A percentile compares a stretch with the other conserved stretches of the same genome.
Evolutionary conservation across 2,797 vertebrate species (phyloP).

Genomic region (Melanogrammus aeglefinus): DNA sequence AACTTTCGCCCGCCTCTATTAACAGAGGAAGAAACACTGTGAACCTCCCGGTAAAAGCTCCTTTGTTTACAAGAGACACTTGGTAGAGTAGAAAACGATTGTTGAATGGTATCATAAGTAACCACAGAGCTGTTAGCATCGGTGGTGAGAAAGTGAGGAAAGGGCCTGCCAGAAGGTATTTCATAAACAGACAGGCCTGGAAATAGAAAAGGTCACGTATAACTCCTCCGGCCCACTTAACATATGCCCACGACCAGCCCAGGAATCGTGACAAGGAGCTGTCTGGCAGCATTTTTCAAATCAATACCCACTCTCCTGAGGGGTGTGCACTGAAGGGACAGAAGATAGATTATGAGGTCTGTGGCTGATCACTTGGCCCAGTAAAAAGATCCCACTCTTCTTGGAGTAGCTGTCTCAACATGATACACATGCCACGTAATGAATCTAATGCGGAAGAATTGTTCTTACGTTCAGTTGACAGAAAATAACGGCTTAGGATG

Average conservation of each 20-base stretch:
- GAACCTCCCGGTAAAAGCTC: background rate
- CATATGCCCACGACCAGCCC: slow-evolving; percentile 42
- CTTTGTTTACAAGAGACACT: background rate
- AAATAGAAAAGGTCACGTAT: slow-evolving; percentile 4
- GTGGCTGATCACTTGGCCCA: slow-evolving; percentile 67
- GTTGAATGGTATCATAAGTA: slow-evolving; percentile 1
- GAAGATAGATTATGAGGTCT: slow-evolving; percentile 71
- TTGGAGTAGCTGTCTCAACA: slow-evolving; percentile 50
- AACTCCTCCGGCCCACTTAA: background rate
- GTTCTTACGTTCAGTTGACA: slow-evolving; percentile 68
- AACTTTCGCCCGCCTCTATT: background rate
- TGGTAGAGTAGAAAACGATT: background rate
- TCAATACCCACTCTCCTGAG: slow-evolving; percentile 65
- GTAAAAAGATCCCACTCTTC: slow-evolving; percentile 65
- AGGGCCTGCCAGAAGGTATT: slow-evolving; percentile 2
- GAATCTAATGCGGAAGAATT: slow-evolving; percentile 62
- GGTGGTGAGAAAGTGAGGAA: slow-evolving; percentile 1
- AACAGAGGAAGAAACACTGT: background rate
- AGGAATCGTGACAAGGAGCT: slow-evolving; percentile 66
- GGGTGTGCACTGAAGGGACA: slow-evolving; percentile 54
- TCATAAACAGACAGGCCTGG: background rate
- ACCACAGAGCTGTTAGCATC: background rate
- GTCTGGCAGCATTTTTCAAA: slow-evolving; percentile 65
- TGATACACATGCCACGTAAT: slow-evolving; percentile 57
- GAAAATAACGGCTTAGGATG: background rate